phyloP scores from a whole-genome alignment of 2,113 vertebrate species.

The Sapajus apella region DNA sequence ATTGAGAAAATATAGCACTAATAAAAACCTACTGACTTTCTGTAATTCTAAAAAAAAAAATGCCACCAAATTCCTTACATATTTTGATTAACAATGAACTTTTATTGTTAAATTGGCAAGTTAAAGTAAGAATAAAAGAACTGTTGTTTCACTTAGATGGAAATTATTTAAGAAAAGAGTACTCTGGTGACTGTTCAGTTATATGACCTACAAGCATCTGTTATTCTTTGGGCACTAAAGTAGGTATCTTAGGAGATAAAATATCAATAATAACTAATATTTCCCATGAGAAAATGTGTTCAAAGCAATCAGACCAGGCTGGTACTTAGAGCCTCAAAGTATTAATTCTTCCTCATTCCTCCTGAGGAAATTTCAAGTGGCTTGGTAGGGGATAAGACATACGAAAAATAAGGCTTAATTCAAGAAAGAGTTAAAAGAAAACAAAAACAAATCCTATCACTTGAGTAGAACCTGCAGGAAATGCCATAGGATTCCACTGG shows the following conservation, averaged over 20 bases:
- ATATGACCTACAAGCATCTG: not conserved
- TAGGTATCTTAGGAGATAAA: not conserved
- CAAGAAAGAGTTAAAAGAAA: not conserved
- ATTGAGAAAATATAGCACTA: not conserved
- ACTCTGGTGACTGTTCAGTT: not conserved
- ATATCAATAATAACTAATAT: not conserved
- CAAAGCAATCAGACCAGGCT: not conserved
- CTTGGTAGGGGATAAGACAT: not conserved
- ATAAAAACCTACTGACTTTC: not conserved
- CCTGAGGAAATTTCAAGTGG: not conserved
- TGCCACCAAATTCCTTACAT: not conserved
- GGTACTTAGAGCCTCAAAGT: not conserved
- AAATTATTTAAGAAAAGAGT: constrained; percentile 13
- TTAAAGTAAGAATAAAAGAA: not conserved
- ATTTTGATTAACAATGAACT: not conserved
- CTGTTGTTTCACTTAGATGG: not conserved
- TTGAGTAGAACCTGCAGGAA: not conserved
- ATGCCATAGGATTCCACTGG: not conserved
- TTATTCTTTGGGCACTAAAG: not conserved
- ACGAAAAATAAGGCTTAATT: constrained; percentile 14
- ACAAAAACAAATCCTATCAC: not conserved
- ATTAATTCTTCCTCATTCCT: not conserved
- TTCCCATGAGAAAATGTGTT: not conserved
- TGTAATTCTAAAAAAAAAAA: not conserved
- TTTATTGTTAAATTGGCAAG: not conserved